These are phyloP conservation scores for Toxostoma redivivum DNA, from an alignment of 2,113 vertebrate species.

Conservation along the genomic window DNA sequence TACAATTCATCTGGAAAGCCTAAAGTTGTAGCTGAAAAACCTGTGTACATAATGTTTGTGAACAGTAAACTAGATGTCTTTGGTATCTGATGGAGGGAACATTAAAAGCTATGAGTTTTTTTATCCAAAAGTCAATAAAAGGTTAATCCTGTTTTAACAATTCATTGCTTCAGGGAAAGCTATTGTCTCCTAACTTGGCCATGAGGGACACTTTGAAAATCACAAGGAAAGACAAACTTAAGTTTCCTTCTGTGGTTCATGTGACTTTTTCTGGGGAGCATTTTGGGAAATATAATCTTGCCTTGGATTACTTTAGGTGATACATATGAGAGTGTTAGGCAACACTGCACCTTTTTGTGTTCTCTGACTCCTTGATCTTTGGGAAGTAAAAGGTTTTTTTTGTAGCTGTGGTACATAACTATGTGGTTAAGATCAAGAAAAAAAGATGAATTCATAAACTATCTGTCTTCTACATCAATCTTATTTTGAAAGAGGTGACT, in stretches of 20 bases:
- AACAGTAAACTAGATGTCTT: neutral
- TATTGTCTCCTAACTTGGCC: neutral
- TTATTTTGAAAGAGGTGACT: neutral
- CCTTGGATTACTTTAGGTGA: neutral
- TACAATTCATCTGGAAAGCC: neutral
- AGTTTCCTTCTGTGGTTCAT: neutral
- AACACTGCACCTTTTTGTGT: neutral
- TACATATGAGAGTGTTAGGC: neutral
- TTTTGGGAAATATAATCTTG: neutral
- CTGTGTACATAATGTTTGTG: neutral
- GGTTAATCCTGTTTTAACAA: neutral
- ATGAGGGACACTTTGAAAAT: neutral
- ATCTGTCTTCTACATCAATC: neutral
- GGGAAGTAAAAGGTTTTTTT: neutral
- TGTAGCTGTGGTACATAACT: neutral
- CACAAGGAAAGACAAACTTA: neutral
- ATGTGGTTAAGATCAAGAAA: neutral
- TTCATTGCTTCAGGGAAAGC: neutral
- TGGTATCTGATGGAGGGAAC: neutral
- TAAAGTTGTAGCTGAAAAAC: neutral
- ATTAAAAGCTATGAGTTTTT: neutral
- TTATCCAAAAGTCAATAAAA: neutral
- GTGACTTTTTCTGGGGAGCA: neutral
- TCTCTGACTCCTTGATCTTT: accelerated
- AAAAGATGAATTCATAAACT: neutral